phyloP scores from a whole-genome alignment of 2,113 vertebrate genomes.

The Cyprinodon tularosa region DNA sequence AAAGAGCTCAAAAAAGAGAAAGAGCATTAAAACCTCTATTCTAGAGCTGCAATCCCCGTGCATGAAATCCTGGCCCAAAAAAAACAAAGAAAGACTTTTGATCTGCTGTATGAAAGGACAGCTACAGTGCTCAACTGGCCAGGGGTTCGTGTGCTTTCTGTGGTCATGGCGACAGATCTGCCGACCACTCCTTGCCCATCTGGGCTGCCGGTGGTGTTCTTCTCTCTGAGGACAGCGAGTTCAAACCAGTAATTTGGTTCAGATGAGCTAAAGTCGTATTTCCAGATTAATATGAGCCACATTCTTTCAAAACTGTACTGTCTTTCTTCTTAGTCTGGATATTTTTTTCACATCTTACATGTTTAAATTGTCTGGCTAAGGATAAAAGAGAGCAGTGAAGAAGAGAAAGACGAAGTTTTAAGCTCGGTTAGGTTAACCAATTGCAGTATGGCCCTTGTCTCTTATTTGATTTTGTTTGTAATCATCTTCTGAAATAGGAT shows the following conservation, averaged over 20 bases:
- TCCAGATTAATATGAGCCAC: constrained; percentile 82
- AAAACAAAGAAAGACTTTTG: constrained; percentile 69
- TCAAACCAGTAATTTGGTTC: constrained; percentile 82
- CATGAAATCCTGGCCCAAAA: constrained; percentile 58
- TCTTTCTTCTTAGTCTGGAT: constrained; percentile 70
- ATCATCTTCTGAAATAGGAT: constrained; percentile 1
- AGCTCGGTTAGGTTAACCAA: constrained; percentile 48
- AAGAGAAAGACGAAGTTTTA: constrained; percentile 58
- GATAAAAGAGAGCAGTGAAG: constrained; percentile 74
- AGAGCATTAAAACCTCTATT: constrained; percentile 30
- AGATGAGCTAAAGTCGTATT: constrained; percentile 84
- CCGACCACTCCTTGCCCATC: constrained; percentile 74
- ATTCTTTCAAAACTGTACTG: constrained; percentile 75
- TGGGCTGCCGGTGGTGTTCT: constrained; percentile 72
- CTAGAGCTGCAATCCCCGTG: constrained; percentile 42
- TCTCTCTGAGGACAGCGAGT: constrained; percentile 74
- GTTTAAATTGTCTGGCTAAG: constrained; percentile 75
- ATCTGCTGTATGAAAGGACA: constrained; percentile 60
- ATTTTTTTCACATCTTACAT: constrained; percentile 68
- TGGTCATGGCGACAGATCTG: constrained; percentile 73
- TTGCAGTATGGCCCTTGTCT: constrained; percentile 17
- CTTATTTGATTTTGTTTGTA: constrained; percentile 5
- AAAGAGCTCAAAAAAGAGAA: constrained; percentile 44
- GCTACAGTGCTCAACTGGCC: constrained; percentile 51
- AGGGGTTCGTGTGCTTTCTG: constrained; percentile 60